phyloP scores from a whole-genome alignment of 2,888 invertebrate genomes.

The Aleiodes testaceus region DNA sequence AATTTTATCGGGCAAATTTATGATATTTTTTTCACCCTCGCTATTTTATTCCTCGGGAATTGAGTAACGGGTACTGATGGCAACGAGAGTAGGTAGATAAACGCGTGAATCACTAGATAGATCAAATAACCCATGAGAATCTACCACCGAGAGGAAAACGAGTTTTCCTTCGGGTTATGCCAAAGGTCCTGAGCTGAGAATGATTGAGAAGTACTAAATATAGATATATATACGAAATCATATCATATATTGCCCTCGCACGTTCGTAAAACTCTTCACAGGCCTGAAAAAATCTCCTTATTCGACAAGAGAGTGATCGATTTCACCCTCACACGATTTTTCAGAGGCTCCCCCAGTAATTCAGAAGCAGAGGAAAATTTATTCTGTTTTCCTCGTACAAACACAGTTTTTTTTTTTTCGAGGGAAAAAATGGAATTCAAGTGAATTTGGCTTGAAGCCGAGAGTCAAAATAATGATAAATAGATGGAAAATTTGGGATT shows the following conservation, averaged over 20 bases:
- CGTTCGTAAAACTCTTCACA: not conserved
- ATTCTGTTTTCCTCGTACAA: too few relatives aligned
- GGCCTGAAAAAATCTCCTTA: not conserved
- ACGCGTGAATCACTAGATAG: slow-evolving; percentile 21
- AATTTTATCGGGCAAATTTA: too few relatives aligned
- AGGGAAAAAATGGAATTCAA: too few relatives aligned
- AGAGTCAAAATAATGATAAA: too few relatives aligned
- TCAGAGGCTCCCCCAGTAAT: not conserved
- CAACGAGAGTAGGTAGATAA: slow-evolving; percentile 15
- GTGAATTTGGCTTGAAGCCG: too few relatives aligned
- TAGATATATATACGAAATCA: slow-evolving; percentile 41
- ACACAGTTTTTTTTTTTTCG: too few relatives aligned
- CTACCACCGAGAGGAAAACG: slow-evolving; percentile 61
- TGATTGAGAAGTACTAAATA: slow-evolving; percentile 64
- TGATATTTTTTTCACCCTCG: too few relatives aligned
- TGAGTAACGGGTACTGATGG: slow-evolving; percentile 1
- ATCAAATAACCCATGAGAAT: slow-evolving; percentile 38
- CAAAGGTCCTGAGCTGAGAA: slow-evolving; percentile 59
- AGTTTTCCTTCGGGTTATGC: slow-evolving; percentile 45
- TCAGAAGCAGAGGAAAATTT: not conserved
- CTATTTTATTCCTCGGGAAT: not conserved
- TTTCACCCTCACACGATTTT: slow-evolving; percentile 40
- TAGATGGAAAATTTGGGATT: too few relatives aligned
- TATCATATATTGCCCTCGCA: slow-evolving; percentile 39
- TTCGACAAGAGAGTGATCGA: slow-evolving; percentile 52